Conservation (phyloP, 53 echinoderm and acorn worm species). For the Luidia sarsii region DNA sequence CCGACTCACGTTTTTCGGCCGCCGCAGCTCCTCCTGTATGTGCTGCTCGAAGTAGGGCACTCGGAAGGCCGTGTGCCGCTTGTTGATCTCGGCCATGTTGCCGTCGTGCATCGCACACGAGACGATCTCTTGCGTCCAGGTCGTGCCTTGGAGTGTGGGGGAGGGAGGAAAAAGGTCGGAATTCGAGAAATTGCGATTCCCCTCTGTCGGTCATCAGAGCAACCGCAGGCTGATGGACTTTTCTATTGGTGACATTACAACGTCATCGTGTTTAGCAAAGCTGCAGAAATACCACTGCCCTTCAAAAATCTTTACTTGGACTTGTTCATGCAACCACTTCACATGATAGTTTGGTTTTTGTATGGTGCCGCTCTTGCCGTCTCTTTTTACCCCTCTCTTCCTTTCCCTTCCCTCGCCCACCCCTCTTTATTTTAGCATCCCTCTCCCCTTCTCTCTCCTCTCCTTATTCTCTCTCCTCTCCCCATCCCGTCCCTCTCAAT, state of each 20-base stretch:
- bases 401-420: too few species aligned
- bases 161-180: background rate
- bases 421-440: too few species aligned
- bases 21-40: background rate
- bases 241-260: background rate
- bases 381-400: too few species aligned
- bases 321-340: background rate
- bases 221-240: background rate
- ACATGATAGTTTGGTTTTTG: too few species aligned
- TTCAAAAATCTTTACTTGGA: background rate
- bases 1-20: background rate
- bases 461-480: too few species aligned
- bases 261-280: background rate
- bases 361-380: too few species aligned
- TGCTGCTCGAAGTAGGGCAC: slow-evolving; percentile 20
- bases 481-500: too few species aligned
- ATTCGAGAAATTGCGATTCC: background rate
- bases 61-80: slow-evolving; percentile 22
- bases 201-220: background rate
- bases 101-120: slow-evolving; percentile 45
- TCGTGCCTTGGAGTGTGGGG: slow-evolving; percentile 11
- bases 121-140: slow-evolving; percentile 49
- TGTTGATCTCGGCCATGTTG: slow-evolving; percentile 12
- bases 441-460: too few species aligned
- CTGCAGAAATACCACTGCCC: background rate